These are phyloP conservation scores for Anastatus disparis DNA, from an alignment of 1,140 invertebrate genomes.

Conservation along the genomic window DNA sequence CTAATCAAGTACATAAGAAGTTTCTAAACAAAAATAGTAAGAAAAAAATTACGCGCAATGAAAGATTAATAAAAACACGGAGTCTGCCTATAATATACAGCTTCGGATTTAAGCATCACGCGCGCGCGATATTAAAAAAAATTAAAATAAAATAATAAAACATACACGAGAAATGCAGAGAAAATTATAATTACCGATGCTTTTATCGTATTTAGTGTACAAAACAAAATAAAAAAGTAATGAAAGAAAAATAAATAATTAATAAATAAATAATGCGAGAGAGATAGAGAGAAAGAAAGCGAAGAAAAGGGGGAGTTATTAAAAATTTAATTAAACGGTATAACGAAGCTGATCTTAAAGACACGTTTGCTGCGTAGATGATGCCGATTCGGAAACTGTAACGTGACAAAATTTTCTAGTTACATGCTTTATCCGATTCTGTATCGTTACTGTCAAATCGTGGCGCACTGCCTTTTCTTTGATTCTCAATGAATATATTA, in stretches of 20 bases:
- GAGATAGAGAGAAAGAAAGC: slow-evolving; percentile 32
- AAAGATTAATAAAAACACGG: slow-evolving; percentile 23
- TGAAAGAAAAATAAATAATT: slow-evolving; percentile 45
- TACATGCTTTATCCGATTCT: no score
- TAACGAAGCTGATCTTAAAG: slow-evolving; percentile 37
- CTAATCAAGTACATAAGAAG: slow-evolving; percentile 34
- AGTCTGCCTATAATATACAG: slow-evolving; percentile 40
- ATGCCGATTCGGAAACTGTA: background rate
- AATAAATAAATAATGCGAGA: slow-evolving; percentile 45
- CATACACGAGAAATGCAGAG: slow-evolving; percentile 23
- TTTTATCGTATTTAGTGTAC: slow-evolving; percentile 54
- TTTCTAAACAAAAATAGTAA: slow-evolving; percentile 31
- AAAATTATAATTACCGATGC: slow-evolving; percentile 44
- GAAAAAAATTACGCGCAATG: slow-evolving; percentile 10
- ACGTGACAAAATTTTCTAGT: background rate
- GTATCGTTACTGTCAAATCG: background rate
- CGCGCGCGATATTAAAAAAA: slow-evolving; percentile 28
- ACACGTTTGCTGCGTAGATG: slow-evolving; percentile 30
- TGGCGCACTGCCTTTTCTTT: slow-evolving; percentile 51
- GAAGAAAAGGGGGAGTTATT: slow-evolving; percentile 26
- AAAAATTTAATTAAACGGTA: slow-evolving; percentile 17
- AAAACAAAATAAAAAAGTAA: slow-evolving; percentile 40
- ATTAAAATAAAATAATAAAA: slow-evolving; percentile 28
- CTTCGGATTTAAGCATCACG: slow-evolving; percentile 36
- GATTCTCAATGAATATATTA: slow-evolving; percentile 42